phyloP scores from a whole-genome alignment of 2,113 vertebrate genomes.

The Microtus richardsoni region DNA sequence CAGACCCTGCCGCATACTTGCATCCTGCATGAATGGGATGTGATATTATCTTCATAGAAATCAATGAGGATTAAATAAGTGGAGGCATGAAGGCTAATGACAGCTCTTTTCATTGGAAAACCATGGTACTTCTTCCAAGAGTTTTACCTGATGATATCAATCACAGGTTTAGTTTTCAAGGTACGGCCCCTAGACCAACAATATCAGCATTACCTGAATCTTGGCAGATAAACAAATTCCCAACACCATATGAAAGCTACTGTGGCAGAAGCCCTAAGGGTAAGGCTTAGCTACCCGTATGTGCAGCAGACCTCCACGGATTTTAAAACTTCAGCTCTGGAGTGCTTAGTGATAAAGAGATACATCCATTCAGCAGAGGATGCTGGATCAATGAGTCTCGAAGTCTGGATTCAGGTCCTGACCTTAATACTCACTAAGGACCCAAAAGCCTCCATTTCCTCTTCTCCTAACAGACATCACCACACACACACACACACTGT shows the following conservation, averaged over 20 bases:
- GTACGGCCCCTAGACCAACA: neutral
- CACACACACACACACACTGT: neutral
- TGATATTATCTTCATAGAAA: neutral
- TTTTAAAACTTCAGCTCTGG: neutral
- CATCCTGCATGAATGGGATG: neutral
- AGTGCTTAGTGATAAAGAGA: neutral
- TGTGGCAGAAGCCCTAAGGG: neutral
- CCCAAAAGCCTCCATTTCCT: neutral
- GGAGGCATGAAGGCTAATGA: neutral
- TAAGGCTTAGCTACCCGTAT: neutral
- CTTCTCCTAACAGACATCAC: neutral
- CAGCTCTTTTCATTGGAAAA: constrained; percentile 29
- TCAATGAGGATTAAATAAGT: neutral
- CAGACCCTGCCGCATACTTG: neutral
- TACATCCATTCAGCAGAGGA: neutral
- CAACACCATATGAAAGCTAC: neutral
- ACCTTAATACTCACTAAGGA: neutral
- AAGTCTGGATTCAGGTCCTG: neutral
- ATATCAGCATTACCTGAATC: neutral
- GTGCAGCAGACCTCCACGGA: neutral
- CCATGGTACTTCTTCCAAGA: constrained; percentile 36
- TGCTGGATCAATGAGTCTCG: neutral
- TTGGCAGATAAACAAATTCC: neutral
- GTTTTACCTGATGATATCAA: neutral
- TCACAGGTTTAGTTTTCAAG: neutral